Percentiles rank a stretch among this genome's conserved stretches.
phyloP scores from a whole-genome alignment of 1,140 invertebrate species.

The Papilio helenus region DNA sequence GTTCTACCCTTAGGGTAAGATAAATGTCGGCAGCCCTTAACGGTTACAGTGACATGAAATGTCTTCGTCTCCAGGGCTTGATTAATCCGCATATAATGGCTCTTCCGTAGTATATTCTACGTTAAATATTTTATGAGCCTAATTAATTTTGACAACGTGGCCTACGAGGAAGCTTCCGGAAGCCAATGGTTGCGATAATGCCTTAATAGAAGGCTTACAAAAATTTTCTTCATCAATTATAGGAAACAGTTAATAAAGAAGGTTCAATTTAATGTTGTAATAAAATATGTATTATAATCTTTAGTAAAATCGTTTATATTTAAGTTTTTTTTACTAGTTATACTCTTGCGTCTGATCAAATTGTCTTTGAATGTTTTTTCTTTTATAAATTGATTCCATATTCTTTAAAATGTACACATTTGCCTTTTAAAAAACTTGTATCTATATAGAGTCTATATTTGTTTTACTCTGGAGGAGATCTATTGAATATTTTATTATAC shows the following conservation, averaged over 20 bases:
- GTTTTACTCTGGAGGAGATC: neutral
- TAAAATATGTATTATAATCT: too few species aligned
- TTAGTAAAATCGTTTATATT: too few species aligned
- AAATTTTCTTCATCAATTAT: neutral
- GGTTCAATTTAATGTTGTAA: neutral
- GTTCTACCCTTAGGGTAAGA: neutral
- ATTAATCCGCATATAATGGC: conserved; percentile 20
- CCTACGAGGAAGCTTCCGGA: neutral
- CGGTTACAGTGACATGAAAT: neutral
- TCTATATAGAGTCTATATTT: neutral
- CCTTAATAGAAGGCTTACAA: neutral
- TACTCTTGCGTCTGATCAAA: too few species aligned
- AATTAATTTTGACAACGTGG: conserved; percentile 13
- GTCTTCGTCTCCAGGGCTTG: conserved; percentile 1
- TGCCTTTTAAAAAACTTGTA: neutral
- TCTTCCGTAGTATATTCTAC: conserved; percentile 11
- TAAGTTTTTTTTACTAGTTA: too few species aligned
- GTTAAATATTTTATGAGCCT: conserved; percentile 28
- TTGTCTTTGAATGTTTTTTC: too few species aligned
- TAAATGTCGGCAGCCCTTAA: conserved; percentile 5
- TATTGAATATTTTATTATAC: conserved; percentile 13
- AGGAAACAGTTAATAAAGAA: too few species aligned
- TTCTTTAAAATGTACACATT: neutral
- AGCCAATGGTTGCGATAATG: conserved; percentile 9
- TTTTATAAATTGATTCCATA: too few species aligned